Conservation (phyloP, 2,113 vertebrate genomes). For the Apus apus region DNA sequence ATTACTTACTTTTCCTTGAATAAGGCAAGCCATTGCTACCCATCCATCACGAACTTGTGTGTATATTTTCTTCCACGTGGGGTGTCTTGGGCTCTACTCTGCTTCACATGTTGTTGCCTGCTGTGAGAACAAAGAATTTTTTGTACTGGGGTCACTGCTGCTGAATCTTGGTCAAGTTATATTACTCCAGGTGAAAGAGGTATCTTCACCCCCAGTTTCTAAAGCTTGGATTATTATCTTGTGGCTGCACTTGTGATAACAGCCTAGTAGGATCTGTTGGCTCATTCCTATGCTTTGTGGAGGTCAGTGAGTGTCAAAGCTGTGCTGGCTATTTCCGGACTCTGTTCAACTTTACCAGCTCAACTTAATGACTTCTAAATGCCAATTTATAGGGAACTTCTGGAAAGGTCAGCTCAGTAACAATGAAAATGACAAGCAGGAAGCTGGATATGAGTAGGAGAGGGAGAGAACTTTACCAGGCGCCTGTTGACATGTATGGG, state of each 20-base stretch:
- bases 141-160: background rate
- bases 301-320: background rate
- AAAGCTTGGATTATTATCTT: background rate
- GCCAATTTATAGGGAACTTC: background rate
- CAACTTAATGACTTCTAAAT: background rate
- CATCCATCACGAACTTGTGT: background rate
- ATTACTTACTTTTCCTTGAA: accelerated
- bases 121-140: background rate
- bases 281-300: background rate
- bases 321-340: background rate
- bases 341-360: background rate
- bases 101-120: accelerated
- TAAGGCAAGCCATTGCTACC: background rate
- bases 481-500: accelerated
- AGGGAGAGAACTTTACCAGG: no score
- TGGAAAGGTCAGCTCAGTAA: background rate
- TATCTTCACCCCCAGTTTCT: background rate
- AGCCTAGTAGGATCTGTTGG: background rate
- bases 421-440: background rate
- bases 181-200: background rate
- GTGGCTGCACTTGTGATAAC: background rate
- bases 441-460: background rate
- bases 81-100: background rate
- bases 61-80: background rate
- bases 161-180: background rate